Percentiles rank a stretch among this genome's conserved stretches.
phyloP scores from a whole-genome alignment of 92 coral and sea anemone genomes.

The Plumapathes pennacea region DNA sequence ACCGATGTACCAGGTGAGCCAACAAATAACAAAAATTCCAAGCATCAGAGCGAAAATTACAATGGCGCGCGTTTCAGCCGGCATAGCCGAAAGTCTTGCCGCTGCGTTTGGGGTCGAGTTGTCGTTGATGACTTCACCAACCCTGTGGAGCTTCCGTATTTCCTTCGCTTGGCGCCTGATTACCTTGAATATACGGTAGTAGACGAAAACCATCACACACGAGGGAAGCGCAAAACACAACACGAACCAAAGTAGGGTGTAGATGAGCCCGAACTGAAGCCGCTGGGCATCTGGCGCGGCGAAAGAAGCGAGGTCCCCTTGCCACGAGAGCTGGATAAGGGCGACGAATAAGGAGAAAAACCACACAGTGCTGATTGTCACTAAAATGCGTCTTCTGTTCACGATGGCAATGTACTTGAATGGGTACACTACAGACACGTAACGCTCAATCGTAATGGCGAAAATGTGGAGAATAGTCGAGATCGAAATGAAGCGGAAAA shows the following conservation, averaged over 20 bases:
- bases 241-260: conserved; percentile 60
- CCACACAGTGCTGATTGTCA: conserved; percentile 74
- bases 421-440: conserved; percentile 83
- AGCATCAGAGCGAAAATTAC: conserved; percentile 87
- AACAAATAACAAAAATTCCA: conserved; percentile 79
- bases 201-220: conserved; percentile 70
- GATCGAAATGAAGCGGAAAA: conserved; percentile 83
- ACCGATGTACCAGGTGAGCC: conserved; percentile 88
- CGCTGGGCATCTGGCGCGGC: conserved; percentile 23
- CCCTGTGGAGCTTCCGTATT: conserved; percentile 61
- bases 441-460: conserved; percentile 83
- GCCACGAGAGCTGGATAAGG: conserved; percentile 81
- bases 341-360: conserved; percentile 66
- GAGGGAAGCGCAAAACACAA: conserved; percentile 75
- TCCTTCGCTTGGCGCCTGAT: conserved; percentile 70
- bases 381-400: conserved; percentile 62
- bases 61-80: conserved; percentile 86
- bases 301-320: conserved; percentile 47
- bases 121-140: too few relatives aligned
- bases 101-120: conserved; percentile 42
- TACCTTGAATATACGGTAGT: conserved; percentile 77
- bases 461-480: conserved; percentile 93
- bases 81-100: conserved; percentile 45
- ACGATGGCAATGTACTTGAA: conserved; percentile 70
- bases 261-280: conserved; percentile 55